These are phyloP conservation scores for Zygogramma bicolorata DNA, from an alignment of 2,888 invertebrate species.

Conservation along the genomic window DNA sequence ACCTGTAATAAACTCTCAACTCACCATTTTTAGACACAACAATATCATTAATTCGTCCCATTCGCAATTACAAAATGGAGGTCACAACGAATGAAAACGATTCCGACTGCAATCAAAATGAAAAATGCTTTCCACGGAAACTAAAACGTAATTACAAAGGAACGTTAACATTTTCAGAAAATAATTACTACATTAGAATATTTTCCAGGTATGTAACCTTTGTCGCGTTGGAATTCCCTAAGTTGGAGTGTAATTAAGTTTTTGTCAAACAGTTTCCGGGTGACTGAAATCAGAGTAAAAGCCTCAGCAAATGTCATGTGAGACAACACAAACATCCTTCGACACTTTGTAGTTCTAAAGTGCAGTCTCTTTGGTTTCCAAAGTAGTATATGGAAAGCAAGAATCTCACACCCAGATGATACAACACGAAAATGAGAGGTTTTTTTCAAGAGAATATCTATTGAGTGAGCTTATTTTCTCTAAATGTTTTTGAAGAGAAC, in stretches of 20 bases:
- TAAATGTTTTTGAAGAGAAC: too few relatives aligned
- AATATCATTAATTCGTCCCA: too few relatives aligned
- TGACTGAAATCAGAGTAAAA: constrained; percentile 5
- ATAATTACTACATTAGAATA: constrained; percentile 17
- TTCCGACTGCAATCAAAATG: not conserved
- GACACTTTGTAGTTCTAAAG: not conserved
- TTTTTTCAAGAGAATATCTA: too few relatives aligned
- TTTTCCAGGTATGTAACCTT: not conserved
- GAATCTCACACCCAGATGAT: too few relatives aligned
- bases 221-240: not conserved
- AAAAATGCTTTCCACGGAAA: not conserved
- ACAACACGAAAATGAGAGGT: too few relatives aligned
- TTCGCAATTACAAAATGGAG: not conserved
- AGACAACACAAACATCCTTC: not conserved
- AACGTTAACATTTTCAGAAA: constrained; percentile 3
- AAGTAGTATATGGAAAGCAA: too few relatives aligned
- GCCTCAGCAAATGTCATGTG: not conserved
- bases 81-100: not conserved
- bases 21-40: too few relatives aligned
- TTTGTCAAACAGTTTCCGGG: not conserved
- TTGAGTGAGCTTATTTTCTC: too few relatives aligned
- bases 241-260: constrained; percentile 9
- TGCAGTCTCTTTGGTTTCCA: too few relatives aligned
- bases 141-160: not conserved
- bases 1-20: too few relatives aligned